These are phyloP conservation scores for Tolypeutes matacus DNA, from an alignment of 2,797 vertebrate species.

Conservation along the genomic window DNA sequence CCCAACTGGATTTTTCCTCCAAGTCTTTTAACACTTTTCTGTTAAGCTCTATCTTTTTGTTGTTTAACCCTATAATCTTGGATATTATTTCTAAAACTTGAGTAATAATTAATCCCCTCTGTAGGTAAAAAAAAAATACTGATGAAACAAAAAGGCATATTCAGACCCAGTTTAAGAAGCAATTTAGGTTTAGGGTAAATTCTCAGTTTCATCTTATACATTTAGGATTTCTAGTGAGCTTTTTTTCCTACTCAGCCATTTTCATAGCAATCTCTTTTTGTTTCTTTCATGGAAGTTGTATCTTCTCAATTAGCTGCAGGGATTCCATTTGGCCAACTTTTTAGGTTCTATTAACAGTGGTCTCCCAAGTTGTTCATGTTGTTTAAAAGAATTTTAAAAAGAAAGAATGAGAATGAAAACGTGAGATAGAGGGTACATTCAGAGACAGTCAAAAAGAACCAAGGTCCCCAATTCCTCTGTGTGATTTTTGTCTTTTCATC, in stretches of 20 bases:
- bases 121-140: background rate
- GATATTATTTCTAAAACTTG: background rate
- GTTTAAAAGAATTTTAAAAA: slow-evolving; percentile 23
- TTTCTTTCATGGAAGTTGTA: background rate
- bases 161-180: background rate
- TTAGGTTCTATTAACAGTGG: background rate
- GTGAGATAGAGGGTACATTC: background rate
- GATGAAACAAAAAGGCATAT: background rate
- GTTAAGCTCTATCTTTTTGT: background rate
- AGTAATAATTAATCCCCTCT: background rate
- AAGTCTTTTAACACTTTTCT: background rate
- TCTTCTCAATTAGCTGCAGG: background rate
- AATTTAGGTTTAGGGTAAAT: background rate
- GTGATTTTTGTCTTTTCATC: background rate
- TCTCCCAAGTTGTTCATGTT: background rate
- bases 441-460: background rate
- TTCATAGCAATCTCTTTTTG: background rate
- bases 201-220: background rate
- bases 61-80: background rate
- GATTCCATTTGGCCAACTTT: background rate
- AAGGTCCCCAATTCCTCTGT: background rate
- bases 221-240: background rate
- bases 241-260: background rate
- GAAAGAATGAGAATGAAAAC: background rate
- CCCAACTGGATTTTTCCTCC: background rate